Evolutionary conservation across 2,797 vertebrate species (phyloP), one percentile per base, ranked within the genome.

Genomic region (Yasuhikotakia modesta): DNA sequence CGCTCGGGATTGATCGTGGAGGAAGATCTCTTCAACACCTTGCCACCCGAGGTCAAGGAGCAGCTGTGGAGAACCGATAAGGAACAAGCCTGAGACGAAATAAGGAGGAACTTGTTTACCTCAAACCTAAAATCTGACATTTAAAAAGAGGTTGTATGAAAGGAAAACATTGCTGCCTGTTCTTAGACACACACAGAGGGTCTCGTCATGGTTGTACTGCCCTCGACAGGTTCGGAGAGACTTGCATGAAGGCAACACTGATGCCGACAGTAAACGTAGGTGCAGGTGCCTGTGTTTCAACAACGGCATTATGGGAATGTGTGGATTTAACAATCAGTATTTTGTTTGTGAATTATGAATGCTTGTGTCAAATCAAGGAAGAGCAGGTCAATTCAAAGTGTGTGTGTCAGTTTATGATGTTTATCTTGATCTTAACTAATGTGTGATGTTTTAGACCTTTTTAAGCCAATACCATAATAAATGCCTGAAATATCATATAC

Each of bases 1-100:
- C 95, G 95, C 87, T 96, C 95, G 0, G 93, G 96, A 17, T 92
- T 99, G 12, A 95, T 99, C 86, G 97, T 99, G 83, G 98, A 99
- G 87, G 97, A 99, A 87, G 97, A 99, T 88, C 91, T 99, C 65
- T 97, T 99, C 88, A 97, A 94, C 92, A 98, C 96, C 0, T 83
- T 99, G 89, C 96, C 98, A 0, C 86, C 95, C 0, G 97, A 99
- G 70, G 95, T 98, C 81, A 99, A 99, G 87, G 97, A 99, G 82
- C 94, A 96, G 84, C 94, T 99, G 2, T 96, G 96, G 94, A 93
- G 96, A 88, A 94, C 95, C 0, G 97, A 99, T 86, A 98, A 98
- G 84, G 97, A 99, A 83, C 96, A 96, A 87, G 95, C 61, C 64
- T 86, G 78, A 86, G 13, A 7, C 22, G 6, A 13, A 8, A 39